Evolutionary conservation across 2,888 invertebrate genomes (phyloP), one percentile per base, ranked within the genome.

Genomic region (Dasysyrphus albostriatus): DNA sequence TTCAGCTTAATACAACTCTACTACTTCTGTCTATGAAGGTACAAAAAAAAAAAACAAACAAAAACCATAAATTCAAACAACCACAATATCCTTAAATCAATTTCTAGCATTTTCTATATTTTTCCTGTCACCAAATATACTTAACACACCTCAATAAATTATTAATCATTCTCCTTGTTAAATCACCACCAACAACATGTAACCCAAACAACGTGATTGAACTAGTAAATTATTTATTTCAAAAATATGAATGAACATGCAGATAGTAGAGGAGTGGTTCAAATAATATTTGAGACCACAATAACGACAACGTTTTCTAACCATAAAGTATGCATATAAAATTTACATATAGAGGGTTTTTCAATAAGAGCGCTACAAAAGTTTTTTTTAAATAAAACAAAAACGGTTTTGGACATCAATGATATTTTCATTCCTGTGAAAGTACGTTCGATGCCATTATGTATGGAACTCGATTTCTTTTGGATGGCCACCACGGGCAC

Each of bases 211-310:
- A 70, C 76, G 63, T 70, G 76, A 70, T 75, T 76, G 76, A 56
- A 49, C 56, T 56, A 70, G 16, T 82, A 82, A 76, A 82, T 82
- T 37, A 76, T 82, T 76, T 75, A 82, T 65, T 47, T 29, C 8
- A 37, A 81, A 29, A 59, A 80, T 73, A 49, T 34, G 12, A 32
- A 24, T 34, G 12, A 32, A 19, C 42, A 42, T 24, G 24, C n/a
- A 56, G n/a, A n/a, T 19, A 7, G 14, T n/a, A 14, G 2, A 63
- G 81, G 76, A 69, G 81, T 61, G 81, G 59, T 77, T 32, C 39
- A n/a, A 9, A 9, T 37, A 49, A 49, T 67, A 61, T 14, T 24
- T 19, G 1, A 61, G 44, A 5, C 70, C 42, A 42, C 70, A 72
- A 16, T 14, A 49, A 34, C 10, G 37, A 42, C 51, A 70, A 32